Conservation (phyloP, 1,140 invertebrate species). For the Heliconius hermathena region DNA sequence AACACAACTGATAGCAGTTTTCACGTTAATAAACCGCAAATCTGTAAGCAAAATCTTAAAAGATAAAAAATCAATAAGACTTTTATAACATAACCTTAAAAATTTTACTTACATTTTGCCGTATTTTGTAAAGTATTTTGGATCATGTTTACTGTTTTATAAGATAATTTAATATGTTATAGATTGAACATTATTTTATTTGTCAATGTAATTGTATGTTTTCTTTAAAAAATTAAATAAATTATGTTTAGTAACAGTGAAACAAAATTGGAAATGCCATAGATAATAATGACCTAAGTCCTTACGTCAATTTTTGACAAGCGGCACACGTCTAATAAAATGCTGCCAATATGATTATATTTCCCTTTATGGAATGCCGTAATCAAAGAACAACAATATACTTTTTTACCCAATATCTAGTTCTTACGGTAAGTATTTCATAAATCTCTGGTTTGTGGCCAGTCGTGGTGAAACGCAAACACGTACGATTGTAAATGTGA, state of each 20-base stretch:
- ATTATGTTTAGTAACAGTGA: background rate
- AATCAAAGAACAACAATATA: too few relatives aligned
- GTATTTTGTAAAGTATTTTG: slow-evolving; percentile 47
- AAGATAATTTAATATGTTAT: background rate
- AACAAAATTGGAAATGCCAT: background rate
- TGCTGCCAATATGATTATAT: too few relatives aligned
- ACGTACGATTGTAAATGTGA: too few relatives aligned
- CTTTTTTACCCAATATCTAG: too few relatives aligned
- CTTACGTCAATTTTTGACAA: background rate
- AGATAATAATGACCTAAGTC: background rate
- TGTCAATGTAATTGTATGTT: background rate
- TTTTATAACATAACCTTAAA: slow-evolving; percentile 54
- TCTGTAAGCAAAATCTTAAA: slow-evolving; percentile 56
- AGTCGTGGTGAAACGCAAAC: too few relatives aligned
- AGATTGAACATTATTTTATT: background rate
- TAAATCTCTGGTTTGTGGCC: too few relatives aligned
- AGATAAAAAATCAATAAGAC: slow-evolving; percentile 19
- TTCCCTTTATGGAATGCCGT: too few relatives aligned
- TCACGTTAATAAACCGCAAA: slow-evolving; percentile 64
- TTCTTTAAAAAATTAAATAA: background rate
- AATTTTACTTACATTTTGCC: slow-evolving; percentile 62
- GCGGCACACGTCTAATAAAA: background rate
- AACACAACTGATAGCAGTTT: slow-evolving; percentile 58
- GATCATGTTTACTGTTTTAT: slow-evolving; percentile 48
- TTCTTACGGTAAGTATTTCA: too few relatives aligned